A percentile compares a stretch with the other conserved stretches of the same genome.
These are phyloP conservation scores for Egretta garzetta DNA, from an alignment of 2,113 vertebrate species.

Conservation along the genomic window DNA sequence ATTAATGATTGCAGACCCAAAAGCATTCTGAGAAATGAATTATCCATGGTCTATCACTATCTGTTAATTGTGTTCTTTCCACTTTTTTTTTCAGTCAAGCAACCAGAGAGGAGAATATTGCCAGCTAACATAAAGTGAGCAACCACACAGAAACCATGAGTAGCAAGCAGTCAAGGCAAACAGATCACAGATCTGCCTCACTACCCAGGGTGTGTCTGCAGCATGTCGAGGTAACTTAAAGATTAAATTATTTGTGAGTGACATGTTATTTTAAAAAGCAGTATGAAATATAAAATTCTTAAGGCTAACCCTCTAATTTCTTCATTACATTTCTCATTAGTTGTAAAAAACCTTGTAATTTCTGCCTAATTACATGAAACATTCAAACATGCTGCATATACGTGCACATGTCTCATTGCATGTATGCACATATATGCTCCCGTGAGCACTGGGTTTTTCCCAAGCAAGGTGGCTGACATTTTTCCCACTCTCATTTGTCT, in stretches of 20 bases:
- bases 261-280: neutral
- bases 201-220: neutral
- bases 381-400: neutral
- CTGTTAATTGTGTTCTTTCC: neutral
- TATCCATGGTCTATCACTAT: neutral
- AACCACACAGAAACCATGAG: neutral
- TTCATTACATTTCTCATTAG: neutral
- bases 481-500: neutral
- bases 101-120: neutral
- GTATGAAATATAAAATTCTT: neutral
- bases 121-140: neutral
- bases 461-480: neutral
- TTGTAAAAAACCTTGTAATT: neutral
- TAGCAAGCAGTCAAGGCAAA: neutral
- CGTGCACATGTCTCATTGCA: accelerated
- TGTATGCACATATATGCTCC: neutral
- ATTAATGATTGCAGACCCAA: neutral
- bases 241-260: neutral
- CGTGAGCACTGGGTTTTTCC: neutral
- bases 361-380: neutral
- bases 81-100: neutral
- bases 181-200: neutral
- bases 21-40: neutral
- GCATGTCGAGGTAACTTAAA: neutral
- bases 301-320: neutral